Percentiles rank a stretch among this genome's conserved stretches.
These are phyloP conservation scores for Trididemnum clinides DNA, from an alignment of 23 tunicate genomes.

Conservation along the genomic window DNA sequence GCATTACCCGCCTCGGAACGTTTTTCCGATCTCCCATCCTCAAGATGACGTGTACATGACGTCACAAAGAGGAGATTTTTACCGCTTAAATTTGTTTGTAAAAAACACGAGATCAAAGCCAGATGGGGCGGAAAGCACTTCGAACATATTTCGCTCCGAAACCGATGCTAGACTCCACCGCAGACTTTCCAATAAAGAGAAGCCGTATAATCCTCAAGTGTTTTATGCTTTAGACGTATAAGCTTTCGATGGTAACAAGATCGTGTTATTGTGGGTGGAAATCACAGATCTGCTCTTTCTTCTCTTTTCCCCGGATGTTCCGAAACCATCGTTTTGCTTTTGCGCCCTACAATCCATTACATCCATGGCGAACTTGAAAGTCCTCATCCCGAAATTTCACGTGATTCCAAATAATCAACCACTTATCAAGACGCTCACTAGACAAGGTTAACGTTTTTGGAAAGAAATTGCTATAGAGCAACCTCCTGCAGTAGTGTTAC, in stretches of 20 bases:
- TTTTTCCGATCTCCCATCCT: background rate
- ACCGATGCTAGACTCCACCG: background rate
- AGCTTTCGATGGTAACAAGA: background rate
- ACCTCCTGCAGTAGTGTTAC: too few relatives aligned
- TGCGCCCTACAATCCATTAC: too few relatives aligned
- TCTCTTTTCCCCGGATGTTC: too few relatives aligned
- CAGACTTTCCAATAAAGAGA: background rate
- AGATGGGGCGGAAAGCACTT: slow-evolving; percentile 52
- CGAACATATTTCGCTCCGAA: background rate
- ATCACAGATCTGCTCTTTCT: too few relatives aligned
- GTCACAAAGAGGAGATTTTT: slow-evolving; percentile 37
- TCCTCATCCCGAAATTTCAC: too few relatives aligned
- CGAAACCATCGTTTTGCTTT: too few relatives aligned
- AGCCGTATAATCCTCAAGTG: slow-evolving; percentile 28
- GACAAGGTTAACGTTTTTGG: too few relatives aligned
- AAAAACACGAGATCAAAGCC: slow-evolving; percentile 46
- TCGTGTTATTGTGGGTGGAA: background rate
- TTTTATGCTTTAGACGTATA: slow-evolving; percentile 73
- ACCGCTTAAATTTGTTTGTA: slow-evolving; percentile 44
- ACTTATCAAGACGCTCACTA: too few relatives aligned
- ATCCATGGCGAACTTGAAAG: too few relatives aligned
- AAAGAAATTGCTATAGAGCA: too few relatives aligned
- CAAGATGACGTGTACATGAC: slow-evolving; percentile 14
- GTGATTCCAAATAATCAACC: too few relatives aligned
- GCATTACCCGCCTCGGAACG: background rate